Conservation (phyloP, 1,140 invertebrate species). For the Calycopis cecrops region DNA sequence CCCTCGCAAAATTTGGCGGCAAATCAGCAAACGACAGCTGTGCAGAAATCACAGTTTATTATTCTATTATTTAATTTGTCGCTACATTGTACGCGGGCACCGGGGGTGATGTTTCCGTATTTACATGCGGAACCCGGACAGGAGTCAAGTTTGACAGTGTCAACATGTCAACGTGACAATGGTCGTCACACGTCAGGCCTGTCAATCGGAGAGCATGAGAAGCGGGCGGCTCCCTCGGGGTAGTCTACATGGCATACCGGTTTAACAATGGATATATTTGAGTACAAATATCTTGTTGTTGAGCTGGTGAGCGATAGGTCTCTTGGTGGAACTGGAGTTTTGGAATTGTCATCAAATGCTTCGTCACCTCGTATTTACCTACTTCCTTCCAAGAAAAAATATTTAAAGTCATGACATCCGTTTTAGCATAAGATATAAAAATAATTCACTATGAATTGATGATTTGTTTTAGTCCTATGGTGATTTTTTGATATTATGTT, state of each 20-base stretch:
- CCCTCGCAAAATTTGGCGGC: constrained; percentile 9
- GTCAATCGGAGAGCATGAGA: constrained; percentile 66
- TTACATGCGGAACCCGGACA: constrained; percentile 70
- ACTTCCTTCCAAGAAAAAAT: constrained; percentile 21
- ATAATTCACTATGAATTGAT: too few relatives aligned
- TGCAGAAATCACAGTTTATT: constrained; percentile 43
- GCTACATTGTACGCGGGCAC: constrained; percentile 51
- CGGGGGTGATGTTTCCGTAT: constrained; percentile 66
- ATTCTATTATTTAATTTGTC: constrained; percentile 73
- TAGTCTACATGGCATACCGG: constrained; percentile 16
- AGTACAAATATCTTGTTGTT: constrained; percentile 48
- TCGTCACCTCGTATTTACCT: background rate
- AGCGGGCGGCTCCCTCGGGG: constrained; percentile 42
- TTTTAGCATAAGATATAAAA: background rate
- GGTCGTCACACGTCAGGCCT: constrained; percentile 65
- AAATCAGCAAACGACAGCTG: constrained; percentile 42
- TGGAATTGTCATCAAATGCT: constrained; percentile 8
- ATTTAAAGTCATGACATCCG: background rate
- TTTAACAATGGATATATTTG: constrained; percentile 43
- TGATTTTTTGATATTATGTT: too few relatives aligned
- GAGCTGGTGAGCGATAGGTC: constrained; percentile 49
- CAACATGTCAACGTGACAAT: constrained; percentile 70
- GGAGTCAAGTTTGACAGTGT: constrained; percentile 71
- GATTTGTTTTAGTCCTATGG: too few relatives aligned
- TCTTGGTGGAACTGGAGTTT: constrained; percentile 36